Conservation (phyloP, 2,888 invertebrate species). For the Globia sparganii region DNA sequence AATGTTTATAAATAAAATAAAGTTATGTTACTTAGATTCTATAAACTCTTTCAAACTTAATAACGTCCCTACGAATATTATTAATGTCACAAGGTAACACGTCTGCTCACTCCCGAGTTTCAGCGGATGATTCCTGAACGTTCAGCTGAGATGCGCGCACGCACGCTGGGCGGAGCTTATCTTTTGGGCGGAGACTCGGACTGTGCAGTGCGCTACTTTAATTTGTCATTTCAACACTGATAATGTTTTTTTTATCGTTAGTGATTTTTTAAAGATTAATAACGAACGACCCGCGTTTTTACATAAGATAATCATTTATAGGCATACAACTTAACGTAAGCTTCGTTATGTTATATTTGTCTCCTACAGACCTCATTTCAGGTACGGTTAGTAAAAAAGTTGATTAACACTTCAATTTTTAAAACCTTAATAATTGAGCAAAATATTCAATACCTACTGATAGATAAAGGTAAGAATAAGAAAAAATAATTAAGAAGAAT, state of each 20-base stretch:
- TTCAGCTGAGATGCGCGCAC: conserved; percentile 60
- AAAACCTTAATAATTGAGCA: no score
- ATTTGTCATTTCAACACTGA: conserved; percentile 33
- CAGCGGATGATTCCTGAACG: conserved; percentile 66
- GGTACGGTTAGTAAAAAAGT: no score
- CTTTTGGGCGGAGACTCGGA: conserved; percentile 70
- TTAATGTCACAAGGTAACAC: conserved; percentile 34
- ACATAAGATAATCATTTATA: not conserved
- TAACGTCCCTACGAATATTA: not conserved
- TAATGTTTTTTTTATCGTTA: not conserved
- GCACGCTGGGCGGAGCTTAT: conserved; percentile 73
- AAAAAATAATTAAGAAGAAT: no score
- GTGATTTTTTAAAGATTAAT: not conserved
- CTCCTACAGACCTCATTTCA: not conserved
- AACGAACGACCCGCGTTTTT: not conserved
- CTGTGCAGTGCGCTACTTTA: conserved; percentile 18
- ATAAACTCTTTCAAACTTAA: not conserved
- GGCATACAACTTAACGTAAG: not conserved
- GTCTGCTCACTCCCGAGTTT: conserved; percentile 58
- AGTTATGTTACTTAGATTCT: not conserved
- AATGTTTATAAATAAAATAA: no score
- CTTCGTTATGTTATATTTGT: not conserved
- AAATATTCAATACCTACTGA: no score
- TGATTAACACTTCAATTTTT: no score
- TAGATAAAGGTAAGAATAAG: no score